A percentile compares a stretch with the other conserved stretches of the same genome.
phyloP scores from a whole-genome alignment of 2,888 invertebrate genomes.

The Dasypolia templi region DNA sequence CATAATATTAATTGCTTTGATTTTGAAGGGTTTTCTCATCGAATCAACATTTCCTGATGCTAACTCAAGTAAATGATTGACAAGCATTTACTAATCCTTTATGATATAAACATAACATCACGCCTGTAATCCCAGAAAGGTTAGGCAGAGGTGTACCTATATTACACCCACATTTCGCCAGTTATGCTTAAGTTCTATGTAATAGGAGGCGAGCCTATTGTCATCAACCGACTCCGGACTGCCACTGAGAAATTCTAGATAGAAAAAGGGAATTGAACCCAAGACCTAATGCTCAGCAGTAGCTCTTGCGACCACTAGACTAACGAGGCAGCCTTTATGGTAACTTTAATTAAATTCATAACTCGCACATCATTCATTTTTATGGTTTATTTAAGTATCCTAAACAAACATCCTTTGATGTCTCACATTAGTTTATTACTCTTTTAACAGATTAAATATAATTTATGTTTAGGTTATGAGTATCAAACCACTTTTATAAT shows the following conservation, averaged over 20 bases:
- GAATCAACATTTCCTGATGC: not conserved
- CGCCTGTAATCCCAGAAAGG: no score
- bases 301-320: no score
- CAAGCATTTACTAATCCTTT: conserved; percentile 9
- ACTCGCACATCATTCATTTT: conserved; percentile 9
- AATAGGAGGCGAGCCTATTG: no score
- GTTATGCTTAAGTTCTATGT: no score
- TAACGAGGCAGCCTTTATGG: no score
- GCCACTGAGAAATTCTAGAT: no score
- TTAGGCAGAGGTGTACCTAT: no score
- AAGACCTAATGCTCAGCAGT: no score
- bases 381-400: conserved; percentile 6
- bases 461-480: conserved; percentile 24
- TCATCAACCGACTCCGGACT: no score
- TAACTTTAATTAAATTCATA: conserved; percentile 25
- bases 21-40: not conserved
- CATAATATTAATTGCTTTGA: not conserved
- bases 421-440: conserved; percentile 17
- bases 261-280: no score
- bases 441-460: conserved; percentile 21
- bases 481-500: conserved; percentile 16
- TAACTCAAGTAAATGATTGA: conserved; percentile 16
- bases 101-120: no score
- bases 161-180: no score
- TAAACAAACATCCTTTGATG: conserved; percentile 41